Conservation (phyloP, 2,113 vertebrate genomes). For the Lampris incognitus region DNA sequence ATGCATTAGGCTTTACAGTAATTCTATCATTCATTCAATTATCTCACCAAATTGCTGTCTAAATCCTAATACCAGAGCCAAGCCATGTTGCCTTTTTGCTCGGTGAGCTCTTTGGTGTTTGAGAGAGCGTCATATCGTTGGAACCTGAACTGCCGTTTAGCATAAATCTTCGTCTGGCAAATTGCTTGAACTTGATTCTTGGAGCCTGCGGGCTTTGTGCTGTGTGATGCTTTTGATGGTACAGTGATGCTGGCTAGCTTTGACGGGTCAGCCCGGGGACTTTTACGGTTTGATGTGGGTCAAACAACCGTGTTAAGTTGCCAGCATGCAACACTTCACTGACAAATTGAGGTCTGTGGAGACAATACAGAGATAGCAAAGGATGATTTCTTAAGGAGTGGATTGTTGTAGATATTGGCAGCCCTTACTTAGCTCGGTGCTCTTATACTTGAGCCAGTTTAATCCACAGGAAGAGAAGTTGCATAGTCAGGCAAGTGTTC, state of each 20-base stretch:
- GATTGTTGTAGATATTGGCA: constrained; percentile 18
- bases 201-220: constrained; percentile 14
- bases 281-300: constrained; percentile 58
- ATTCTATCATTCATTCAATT: constrained; percentile 25
- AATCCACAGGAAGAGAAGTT: constrained; percentile 27
- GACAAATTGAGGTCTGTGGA: constrained; percentile 25
- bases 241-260: constrained; percentile 22
- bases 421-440: constrained; percentile 6
- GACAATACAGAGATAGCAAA: constrained; percentile 47
- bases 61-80: neutral
- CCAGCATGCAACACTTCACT: constrained; percentile 53
- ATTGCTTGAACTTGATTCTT: constrained; percentile 32
- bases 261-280: constrained; percentile 58
- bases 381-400: constrained; percentile 38
- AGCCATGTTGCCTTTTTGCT: constrained; percentile 24
- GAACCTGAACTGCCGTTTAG: constrained; percentile 46
- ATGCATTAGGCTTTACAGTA: constrained; percentile 10
- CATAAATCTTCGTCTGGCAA: constrained; percentile 15
- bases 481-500: neutral
- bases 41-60: constrained; percentile 14
- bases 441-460: constrained; percentile 13
- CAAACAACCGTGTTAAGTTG: constrained; percentile 70
- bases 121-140: constrained; percentile 5
- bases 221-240: constrained; percentile 18
- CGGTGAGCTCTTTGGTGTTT: constrained; percentile 12